A percentile compares a stretch with the other conserved stretches of the same genome.
phyloP scores from a whole-genome alignment of 2,797 vertebrate genomes.

The Siniperca undulata region DNA sequence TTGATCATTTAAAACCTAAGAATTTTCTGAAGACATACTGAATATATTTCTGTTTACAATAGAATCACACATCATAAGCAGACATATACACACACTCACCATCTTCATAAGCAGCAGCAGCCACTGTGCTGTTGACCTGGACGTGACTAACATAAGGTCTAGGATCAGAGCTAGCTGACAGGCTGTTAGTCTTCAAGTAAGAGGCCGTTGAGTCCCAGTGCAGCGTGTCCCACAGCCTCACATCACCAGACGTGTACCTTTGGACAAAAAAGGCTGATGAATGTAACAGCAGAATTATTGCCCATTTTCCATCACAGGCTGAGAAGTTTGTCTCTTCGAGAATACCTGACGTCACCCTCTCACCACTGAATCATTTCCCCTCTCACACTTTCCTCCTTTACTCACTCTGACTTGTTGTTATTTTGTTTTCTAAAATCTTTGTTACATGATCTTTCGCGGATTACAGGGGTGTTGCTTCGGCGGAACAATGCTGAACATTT shows the following conservation, averaged over 20 bases:
- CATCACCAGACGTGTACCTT: constrained; percentile 96
- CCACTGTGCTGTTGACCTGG: constrained; percentile 90
- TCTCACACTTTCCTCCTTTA: constrained; percentile 47
- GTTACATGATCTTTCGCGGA: constrained; percentile 37
- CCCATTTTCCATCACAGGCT: background rate
- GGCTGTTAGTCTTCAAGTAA: constrained; percentile 85
- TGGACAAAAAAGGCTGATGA: background rate
- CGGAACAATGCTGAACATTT: constrained; percentile 14
- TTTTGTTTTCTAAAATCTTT: constrained; percentile 42
- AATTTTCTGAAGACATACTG: background rate
- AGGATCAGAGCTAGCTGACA: constrained; percentile 80
- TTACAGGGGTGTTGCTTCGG: constrained; percentile 60
- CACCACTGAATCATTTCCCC: constrained; percentile 61
- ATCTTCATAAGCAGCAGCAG: constrained; percentile 92
- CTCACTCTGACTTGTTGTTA: constrained; percentile 51
- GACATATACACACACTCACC: constrained; percentile 82
- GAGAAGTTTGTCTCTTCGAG: constrained; percentile 12
- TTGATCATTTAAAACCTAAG: background rate
- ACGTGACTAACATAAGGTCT: constrained; percentile 90
- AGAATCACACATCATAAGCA: background rate
- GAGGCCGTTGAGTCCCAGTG: constrained; percentile 92
- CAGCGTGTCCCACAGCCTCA: constrained; percentile 94
- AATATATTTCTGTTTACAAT: background rate
- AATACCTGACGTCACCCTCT: constrained; percentile 59
- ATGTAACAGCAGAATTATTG: background rate